Percentiles rank a stretch among this genome's conserved stretches.
These are phyloP conservation scores for Autographa gamma DNA, from an alignment of 2,888 invertebrate genomes.

Conservation along the genomic window DNA sequence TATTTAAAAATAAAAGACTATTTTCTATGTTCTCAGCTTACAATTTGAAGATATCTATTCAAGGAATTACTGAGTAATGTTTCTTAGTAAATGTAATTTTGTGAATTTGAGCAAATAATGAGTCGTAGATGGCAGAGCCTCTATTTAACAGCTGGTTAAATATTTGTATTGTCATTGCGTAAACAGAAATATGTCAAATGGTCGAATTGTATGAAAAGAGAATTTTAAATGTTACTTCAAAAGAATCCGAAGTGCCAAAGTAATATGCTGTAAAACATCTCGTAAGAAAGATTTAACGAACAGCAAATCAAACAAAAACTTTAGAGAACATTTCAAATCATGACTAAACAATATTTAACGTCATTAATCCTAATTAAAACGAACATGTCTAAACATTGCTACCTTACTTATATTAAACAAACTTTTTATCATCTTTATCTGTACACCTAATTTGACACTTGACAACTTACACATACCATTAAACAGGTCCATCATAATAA, in stretches of 20 bases:
- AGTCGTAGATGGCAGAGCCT: background rate
- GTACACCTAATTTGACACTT: constrained; percentile 55
- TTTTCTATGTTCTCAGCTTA: constrained; percentile 10
- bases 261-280: too few relatives aligned
- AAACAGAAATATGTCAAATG: background rate
- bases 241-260: too few relatives aligned
- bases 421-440: constrained; percentile 52
- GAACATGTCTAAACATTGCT: constrained; percentile 25
- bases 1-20: constrained; percentile 16
- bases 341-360: background rate
- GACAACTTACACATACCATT: constrained; percentile 46
- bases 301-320: too few relatives aligned
- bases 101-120: background rate
- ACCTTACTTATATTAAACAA: constrained; percentile 28
- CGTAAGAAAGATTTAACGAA: too few relatives aligned
- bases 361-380: constrained; percentile 3
- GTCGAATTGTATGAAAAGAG: background rate
- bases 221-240: background rate
- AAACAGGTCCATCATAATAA: constrained; percentile 8
- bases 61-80: background rate
- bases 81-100: background rate
- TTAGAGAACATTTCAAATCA: background rate
- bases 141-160: background rate
- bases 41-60: background rate
- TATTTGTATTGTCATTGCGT: background rate